These are phyloP conservation scores for Nothocercus nigrocapillus DNA, from an alignment of 2,113 vertebrate species.

Conservation along the genomic window DNA sequence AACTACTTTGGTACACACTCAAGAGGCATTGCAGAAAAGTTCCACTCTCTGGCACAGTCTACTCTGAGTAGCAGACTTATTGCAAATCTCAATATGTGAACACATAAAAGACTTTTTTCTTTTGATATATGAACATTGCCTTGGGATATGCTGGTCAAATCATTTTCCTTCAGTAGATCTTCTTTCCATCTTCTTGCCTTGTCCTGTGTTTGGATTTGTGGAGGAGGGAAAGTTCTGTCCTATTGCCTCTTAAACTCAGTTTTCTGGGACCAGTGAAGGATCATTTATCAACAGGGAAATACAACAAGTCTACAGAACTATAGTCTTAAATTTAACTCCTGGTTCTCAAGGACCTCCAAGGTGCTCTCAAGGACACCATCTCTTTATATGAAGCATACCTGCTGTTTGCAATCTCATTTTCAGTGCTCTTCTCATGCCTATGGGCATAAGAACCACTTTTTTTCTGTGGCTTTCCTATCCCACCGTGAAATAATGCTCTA, in stretches of 20 bases:
- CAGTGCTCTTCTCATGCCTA: neutral
- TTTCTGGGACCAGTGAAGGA: neutral
- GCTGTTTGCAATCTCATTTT: neutral
- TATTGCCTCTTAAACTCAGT: neutral
- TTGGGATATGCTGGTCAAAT: neutral
- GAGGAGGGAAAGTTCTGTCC: neutral
- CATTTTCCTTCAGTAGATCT: conserved; percentile 20
- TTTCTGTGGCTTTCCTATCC: neutral
- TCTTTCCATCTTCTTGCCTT: neutral
- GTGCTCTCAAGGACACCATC: neutral
- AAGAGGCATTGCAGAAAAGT: neutral
- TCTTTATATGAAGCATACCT: neutral
- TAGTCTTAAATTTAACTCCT: neutral
- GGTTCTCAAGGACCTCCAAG: neutral
- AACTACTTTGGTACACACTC: neutral
- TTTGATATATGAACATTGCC: conserved; percentile 6
- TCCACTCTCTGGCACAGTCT: neutral
- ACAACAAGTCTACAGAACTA: neutral
- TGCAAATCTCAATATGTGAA: neutral
- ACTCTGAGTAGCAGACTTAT: neutral
- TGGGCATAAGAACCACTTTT: neutral
- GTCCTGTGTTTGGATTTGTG: neutral
- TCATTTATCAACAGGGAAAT: conserved; percentile 8
- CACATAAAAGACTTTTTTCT: neutral
- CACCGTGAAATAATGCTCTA: neutral